phyloP scores from a whole-genome alignment of 2,888 invertebrate genomes.

The Camponotus fellah region DNA sequence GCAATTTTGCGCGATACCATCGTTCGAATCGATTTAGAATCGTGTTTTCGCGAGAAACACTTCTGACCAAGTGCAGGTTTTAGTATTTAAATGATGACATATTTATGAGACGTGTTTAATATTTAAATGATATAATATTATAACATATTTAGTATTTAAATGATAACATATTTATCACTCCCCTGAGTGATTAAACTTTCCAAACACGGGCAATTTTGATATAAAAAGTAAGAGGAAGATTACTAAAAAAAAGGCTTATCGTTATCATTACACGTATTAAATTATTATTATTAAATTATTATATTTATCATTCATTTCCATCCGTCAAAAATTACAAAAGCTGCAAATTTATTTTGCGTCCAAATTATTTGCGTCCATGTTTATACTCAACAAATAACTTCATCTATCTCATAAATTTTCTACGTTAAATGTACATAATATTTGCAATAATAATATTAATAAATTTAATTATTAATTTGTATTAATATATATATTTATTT shows the following conservation, averaged over 20 bases:
- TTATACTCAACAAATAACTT: not conserved
- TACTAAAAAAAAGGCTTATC: not conserved
- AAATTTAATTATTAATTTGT: too few relatives aligned
- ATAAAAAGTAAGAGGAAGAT: conserved; percentile 3
- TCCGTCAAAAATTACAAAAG: not conserved
- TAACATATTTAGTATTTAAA: not conserved
- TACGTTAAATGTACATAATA: too few relatives aligned
- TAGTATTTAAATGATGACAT: conserved; percentile 19
- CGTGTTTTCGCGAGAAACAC: conserved; percentile 11
- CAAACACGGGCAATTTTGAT: not conserved
- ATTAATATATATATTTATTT: too few relatives aligned
- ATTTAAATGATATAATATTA: too few relatives aligned
- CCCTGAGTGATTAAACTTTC: conserved; percentile 8
- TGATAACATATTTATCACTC: conserved; percentile 28
- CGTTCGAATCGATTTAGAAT: not conserved
- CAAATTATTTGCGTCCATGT: not conserved
- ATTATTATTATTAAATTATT: conserved; percentile 8
- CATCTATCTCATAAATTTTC: not conserved
- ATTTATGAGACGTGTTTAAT: not conserved
- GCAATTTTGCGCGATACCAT: not conserved
- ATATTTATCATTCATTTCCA: conserved; percentile 3
- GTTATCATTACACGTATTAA: not conserved
- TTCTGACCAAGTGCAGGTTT: conserved; percentile 3
- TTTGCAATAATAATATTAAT: too few relatives aligned
- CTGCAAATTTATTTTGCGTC: not conserved